Percentiles rank a stretch among this genome's conserved stretches.
Evolutionary conservation across 2,888 invertebrate species (phyloP).

Genomic region (Dyspetes luteomarginatus): DNA sequence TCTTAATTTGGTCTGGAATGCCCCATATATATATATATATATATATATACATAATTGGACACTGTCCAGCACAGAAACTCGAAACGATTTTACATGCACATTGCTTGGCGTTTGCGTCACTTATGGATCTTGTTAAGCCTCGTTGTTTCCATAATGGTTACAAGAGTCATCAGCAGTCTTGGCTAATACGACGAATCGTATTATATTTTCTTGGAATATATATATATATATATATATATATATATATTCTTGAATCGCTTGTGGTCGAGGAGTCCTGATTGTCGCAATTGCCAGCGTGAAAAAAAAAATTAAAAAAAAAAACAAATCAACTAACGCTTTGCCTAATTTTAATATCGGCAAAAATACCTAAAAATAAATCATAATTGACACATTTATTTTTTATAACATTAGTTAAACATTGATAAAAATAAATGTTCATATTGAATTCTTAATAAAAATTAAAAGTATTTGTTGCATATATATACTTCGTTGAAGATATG

Average conservation of each 20-base stretch:
- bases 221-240: neutral
- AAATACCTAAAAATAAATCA: no score
- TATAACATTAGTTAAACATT: no score
- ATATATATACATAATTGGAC: neutral
- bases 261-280: slow-evolving; percentile 1
- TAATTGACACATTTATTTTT: no score
- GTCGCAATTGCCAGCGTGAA: slow-evolving; percentile 1
- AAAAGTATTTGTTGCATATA: no score
- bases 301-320: no score
- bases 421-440: no score
- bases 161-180: slow-evolving; percentile 32
- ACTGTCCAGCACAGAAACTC: slow-evolving; percentile 39
- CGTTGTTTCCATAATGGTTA: slow-evolving; percentile 57
- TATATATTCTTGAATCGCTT: neutral
- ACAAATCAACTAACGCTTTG: no score
- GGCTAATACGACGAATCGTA: slow-evolving; percentile 3
- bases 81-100: slow-evolving; percentile 50
- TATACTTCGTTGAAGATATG: no score
- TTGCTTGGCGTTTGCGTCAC: slow-evolving; percentile 55
- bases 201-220: neutral
- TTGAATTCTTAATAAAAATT: no score
- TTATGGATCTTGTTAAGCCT: slow-evolving; percentile 52
- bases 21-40: slow-evolving; percentile 16
- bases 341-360: no score
- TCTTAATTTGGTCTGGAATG: no score